phyloP scores from a whole-genome alignment of 2,888 invertebrate species.

The Himalopsyche tibetana region DNA sequence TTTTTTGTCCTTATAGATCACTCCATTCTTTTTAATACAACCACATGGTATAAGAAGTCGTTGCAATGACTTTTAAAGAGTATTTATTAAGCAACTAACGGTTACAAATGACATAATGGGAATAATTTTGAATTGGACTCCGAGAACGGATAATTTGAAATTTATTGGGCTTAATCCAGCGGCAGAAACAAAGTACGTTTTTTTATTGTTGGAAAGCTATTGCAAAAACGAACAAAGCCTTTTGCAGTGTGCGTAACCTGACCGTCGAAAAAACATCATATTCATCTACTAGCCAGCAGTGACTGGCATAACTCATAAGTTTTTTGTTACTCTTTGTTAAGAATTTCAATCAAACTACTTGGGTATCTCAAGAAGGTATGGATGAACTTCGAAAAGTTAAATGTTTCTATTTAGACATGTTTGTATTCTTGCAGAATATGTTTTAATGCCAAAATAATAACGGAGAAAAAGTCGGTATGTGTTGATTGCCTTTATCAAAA shows the following conservation, averaged over 20 bases:
- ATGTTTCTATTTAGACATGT: conserved; percentile 23
- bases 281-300: conserved; percentile 50
- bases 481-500: too few relatives aligned
- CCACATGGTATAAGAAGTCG: not conserved
- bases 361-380: conserved; percentile 43
- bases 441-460: too few relatives aligned
- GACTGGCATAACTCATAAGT: conserved; percentile 60
- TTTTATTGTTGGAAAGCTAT: conserved; percentile 49
- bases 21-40: too few relatives aligned
- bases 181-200: conserved; percentile 58
- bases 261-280: conserved; percentile 45
- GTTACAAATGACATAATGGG: conserved; percentile 31
- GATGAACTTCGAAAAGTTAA: conserved; percentile 9
- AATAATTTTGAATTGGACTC: conserved; percentile 17
- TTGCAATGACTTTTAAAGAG: not conserved
- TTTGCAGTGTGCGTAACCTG: conserved; percentile 51
- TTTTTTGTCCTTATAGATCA: too few relatives aligned
- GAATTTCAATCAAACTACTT: conserved; percentile 63
- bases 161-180: conserved; percentile 61
- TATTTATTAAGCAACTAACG: not conserved
- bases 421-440: not conserved
- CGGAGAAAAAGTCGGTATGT: too few relatives aligned
- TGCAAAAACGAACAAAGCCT: conserved; percentile 53
- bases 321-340: conserved; percentile 58
- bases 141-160: conserved; percentile 60